Base-by-base conservation (phyloP, 2,888 invertebrate genomes). In the Thera britannica region DNA sequence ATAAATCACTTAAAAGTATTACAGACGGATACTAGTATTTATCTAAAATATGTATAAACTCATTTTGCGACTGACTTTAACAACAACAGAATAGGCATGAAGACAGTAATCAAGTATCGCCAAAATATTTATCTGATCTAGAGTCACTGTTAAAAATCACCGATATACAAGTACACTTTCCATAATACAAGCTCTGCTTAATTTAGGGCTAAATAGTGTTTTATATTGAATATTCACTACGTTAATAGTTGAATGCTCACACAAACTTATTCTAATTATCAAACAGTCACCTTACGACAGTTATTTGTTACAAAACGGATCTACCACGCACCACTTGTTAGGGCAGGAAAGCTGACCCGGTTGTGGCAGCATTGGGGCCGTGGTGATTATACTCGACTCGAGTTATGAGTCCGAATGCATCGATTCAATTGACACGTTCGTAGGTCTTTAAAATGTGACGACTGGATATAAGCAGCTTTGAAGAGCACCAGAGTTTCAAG, bases 291-390 rank as follows among this genome's bases (percentile, higher is more conserved):
- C 72, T 75, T 72, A 67, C 68, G 67, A 71, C 60, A 72, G 71
- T 64, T 44, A 57, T 49, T 67, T 34, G 66, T 72, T 75, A 67
- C 75, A 57, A 73, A 76, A 74, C 77, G 77, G 77, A 75, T 76
- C 75, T 62, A 61, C 38, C 77, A 79, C 73, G 79, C 79, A 77
- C 76, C 76, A 77, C 57, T 78, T 74, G 71, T 70, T 68, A 68
- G 58, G 58, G 62, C 68, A 74, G 72, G 78, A 79, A 77, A 77
- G 78, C 65, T 74, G 78, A 70, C 77, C 77, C 60, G 70, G 67
- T 77, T 77, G 55, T 48, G 63, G 56, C 65, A 48, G 64, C 68
- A 73, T 60, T 62, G 71, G 72, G 73, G 76, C 71, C 75, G 69
- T 51, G 51, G 4, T 59, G 63, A 67, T 66, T 66, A 69, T 52